Percentiles rank a stretch among this genome's conserved stretches.
These are phyloP conservation scores for Clinocottus analis DNA, from an alignment of 2,113 vertebrate species.

Conservation along the genomic window DNA sequence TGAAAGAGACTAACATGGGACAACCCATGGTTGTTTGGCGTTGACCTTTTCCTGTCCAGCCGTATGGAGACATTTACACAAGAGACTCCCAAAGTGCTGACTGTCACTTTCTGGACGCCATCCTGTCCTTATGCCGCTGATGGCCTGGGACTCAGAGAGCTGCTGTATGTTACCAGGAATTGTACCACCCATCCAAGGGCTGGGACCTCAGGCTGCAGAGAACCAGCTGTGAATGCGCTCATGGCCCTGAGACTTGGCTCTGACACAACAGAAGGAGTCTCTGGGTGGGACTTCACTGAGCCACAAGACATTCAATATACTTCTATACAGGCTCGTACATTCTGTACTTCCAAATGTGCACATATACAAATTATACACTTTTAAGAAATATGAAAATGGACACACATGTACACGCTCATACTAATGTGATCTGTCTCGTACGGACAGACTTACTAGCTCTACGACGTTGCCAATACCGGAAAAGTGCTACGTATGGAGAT, in stretches of 20 bases:
- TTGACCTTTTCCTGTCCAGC: constrained; percentile 51
- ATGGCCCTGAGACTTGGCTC: constrained; percentile 68
- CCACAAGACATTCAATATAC: constrained; percentile 53
- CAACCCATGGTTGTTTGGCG: constrained; percentile 47
- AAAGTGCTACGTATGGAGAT: background rate
- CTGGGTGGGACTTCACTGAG: constrained; percentile 56
- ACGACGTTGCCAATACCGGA: background rate
- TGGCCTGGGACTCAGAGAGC: constrained; percentile 33
- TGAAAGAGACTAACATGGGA: constrained; percentile 37
- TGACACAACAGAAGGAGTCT: constrained; percentile 48
- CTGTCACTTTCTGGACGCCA: constrained; percentile 21
- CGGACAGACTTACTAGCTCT: background rate
- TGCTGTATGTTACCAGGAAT: constrained; percentile 55
- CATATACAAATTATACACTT: background rate
- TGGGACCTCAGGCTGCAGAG: constrained; percentile 56
- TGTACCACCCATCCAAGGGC: constrained; percentile 50
- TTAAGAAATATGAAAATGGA: constrained; percentile 1
- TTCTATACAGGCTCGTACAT: constrained; percentile 39
- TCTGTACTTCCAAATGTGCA: constrained; percentile 38
- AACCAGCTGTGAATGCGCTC: constrained; percentile 78
- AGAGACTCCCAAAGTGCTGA: constrained; percentile 25
- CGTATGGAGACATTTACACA: constrained; percentile 30
- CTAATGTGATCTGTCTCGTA: background rate
- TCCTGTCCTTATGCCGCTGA: constrained; percentile 13
- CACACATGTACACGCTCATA: constrained; percentile 18